Percentiles rank a stretch among this genome's conserved stretches.
These are phyloP conservation scores for Sternarchorhynchus goeldii DNA, from an alignment of 2,797 vertebrate species.

Conservation along the genomic window DNA sequence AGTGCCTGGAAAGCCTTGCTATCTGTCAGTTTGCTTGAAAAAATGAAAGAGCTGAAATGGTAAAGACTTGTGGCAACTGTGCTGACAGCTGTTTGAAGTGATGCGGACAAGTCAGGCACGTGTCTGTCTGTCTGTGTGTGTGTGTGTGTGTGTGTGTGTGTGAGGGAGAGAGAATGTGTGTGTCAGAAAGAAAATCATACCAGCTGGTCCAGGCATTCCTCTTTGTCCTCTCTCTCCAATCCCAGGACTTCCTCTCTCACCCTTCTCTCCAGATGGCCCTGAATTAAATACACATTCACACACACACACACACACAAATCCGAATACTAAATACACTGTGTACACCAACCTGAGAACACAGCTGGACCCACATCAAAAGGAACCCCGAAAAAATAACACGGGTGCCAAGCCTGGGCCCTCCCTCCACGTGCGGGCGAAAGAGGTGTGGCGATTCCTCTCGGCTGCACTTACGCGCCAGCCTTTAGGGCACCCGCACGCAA, in stretches of 20 bases:
- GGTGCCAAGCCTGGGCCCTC: neutral
- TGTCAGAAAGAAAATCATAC: slow-evolving; percentile 69
- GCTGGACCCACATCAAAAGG: neutral
- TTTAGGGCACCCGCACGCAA: too few species aligned
- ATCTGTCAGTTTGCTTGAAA: neutral
- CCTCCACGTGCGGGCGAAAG: neutral
- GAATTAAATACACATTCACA: slow-evolving; percentile 45
- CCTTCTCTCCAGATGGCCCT: slow-evolving; percentile 92
- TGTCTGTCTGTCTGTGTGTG: slow-evolving; percentile 8
- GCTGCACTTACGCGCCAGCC: neutral
- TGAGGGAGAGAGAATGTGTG: neutral
- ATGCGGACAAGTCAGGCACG: slow-evolving; percentile 6
- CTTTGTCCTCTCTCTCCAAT: slow-evolving; percentile 85
- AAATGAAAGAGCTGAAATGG: slow-evolving; percentile 1
- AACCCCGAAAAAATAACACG: neutral
- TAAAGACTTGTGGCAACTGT: neutral
- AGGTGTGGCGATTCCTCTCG: too few species aligned
- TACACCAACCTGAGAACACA: neutral
- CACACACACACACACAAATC: neutral
- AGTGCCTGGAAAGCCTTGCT: neutral
- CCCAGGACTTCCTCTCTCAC: slow-evolving; percentile 81
- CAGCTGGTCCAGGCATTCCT: slow-evolving; percentile 83
- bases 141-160: neutral
- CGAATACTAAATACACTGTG: neutral
- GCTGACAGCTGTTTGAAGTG: slow-evolving; percentile 31